Percentiles rank a stretch among this genome's conserved stretches.
phyloP scores from a whole-genome alignment of 2,888 invertebrate species.

The Melanophora roralis region DNA sequence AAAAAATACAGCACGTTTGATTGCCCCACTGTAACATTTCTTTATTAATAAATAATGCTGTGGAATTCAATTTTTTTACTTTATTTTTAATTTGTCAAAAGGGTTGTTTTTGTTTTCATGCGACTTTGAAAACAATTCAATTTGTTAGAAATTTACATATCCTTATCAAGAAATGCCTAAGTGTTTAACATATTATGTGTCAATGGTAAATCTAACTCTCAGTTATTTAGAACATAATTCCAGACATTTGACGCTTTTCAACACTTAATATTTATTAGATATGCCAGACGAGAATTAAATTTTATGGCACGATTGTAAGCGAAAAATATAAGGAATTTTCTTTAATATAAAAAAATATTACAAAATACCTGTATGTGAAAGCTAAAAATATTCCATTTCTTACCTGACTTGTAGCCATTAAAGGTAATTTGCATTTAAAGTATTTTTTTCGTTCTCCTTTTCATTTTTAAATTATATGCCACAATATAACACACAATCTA shows the following conservation, averaged over 20 bases:
- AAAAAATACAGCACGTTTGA: too few species aligned
- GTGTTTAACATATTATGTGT: slow-evolving; percentile 16
- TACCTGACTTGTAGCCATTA: slow-evolving; percentile 64
- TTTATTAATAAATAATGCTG: not conserved
- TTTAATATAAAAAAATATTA: too few species aligned
- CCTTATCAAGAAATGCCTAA: slow-evolving; percentile 14
- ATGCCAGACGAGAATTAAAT: not conserved
- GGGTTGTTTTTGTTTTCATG: not conserved
- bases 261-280: slow-evolving; percentile 7
- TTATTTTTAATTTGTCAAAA: not conserved
- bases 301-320: not conserved
- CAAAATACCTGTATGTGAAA: too few species aligned
- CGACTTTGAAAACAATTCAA: slow-evolving; percentile 27
- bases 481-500: too few species aligned
- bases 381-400: slow-evolving; percentile 49
- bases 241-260: not conserved
- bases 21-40: not conserved
- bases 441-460: slow-evolving; percentile 17
- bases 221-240: not conserved
- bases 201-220: not conserved
- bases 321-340: too few species aligned
- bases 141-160: slow-evolving; percentile 30
- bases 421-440: slow-evolving; percentile 65
- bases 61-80: not conserved
- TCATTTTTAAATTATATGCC: not conserved